These are phyloP conservation scores for Leucopsar rothschildi DNA, from an alignment of 2,113 vertebrate genomes.

Conservation along the genomic window DNA sequence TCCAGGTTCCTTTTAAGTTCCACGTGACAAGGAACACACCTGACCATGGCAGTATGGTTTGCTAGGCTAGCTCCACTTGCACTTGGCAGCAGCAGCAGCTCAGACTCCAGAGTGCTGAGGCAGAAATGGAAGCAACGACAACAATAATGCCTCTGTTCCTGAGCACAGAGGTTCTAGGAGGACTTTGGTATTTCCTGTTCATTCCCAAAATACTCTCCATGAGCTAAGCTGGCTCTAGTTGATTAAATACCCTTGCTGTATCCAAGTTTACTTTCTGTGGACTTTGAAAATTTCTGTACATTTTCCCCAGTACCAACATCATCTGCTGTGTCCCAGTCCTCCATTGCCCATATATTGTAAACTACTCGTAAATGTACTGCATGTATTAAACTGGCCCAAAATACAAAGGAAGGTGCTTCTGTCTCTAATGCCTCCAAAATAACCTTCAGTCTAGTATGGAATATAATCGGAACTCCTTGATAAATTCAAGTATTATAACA, in stretches of 20 bases:
- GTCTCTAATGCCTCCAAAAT: not conserved
- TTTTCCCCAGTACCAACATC: not conserved
- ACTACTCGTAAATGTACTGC: not conserved
- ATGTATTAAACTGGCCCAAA: not conserved
- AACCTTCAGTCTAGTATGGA: not conserved
- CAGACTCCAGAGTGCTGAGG: not conserved
- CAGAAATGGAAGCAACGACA: not conserved
- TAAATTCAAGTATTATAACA: not conserved
- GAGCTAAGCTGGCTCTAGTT: not conserved
- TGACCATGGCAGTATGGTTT: not conserved
- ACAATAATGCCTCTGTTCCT: conserved; percentile 8
- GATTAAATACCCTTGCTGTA: not conserved
- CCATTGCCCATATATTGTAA: not conserved
- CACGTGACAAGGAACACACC: not conserved
- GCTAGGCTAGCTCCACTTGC: not conserved
- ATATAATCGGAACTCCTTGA: not conserved
- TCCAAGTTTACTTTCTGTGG: not conserved
- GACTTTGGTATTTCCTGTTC: conserved; percentile 14
- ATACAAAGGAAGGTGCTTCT: not conserved
- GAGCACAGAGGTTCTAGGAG: not conserved
- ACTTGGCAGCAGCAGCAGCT: not conserved
- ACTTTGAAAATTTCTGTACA: not conserved
- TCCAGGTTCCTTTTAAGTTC: not conserved
- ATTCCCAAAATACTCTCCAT: conserved; percentile 19
- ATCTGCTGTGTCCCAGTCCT: not conserved